Evolutionary conservation across 2,113 vertebrate species (phyloP), one percentile per base, ranked within the genome.

Genomic region (Columba janthina): DNA sequence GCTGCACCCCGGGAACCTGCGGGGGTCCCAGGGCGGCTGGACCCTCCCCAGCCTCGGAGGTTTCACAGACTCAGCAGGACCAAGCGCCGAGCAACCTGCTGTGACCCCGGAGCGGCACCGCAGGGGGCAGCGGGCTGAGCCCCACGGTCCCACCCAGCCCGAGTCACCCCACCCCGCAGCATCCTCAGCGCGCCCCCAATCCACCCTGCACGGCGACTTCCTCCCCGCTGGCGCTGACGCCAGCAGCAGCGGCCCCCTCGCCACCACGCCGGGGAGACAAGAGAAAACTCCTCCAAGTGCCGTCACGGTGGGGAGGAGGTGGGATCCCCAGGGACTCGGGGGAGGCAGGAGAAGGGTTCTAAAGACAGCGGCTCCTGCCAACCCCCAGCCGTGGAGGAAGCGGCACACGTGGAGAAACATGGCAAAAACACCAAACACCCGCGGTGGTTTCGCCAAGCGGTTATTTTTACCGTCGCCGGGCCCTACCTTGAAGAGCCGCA

Each of bases 401-500:
- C 91, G 66, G 71, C 65, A 28, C 38, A 2, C 4, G 0, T 17
- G 75, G 57, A 92, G 86, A 65, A 95, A 94, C 70, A 40, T 75
- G 16, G 62, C 93, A 93, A 61, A 95, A 82, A 89, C 58, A 20
- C 90, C 84, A 95, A 80, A 88, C 61, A 20, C 90, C 84, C 10
- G 3, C 38, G 12, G 84, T 25, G 62, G 58, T 75, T 88, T 82
- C 42, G 42, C 42, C 42, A 44, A 44, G 42, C 16, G 16, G 42
- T 90, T 85, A 60, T 61, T 96, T 89, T 75, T 58, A 57, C 90
- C 96, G 85, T 79, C 64, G 46, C 94, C 77, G 2, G 95, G 86
- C 28, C 98, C 97, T 93, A 99, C 99, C 99, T 99, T 99, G 97
- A 99, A 99, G 91, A 99, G 99, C 70, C 99, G 98, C 69, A 99